Evolutionary conservation across 92 coral and sea anemone species (phyloP), one percentile per base, ranked within the genome.

Genomic region (Montipora capitata): DNA sequence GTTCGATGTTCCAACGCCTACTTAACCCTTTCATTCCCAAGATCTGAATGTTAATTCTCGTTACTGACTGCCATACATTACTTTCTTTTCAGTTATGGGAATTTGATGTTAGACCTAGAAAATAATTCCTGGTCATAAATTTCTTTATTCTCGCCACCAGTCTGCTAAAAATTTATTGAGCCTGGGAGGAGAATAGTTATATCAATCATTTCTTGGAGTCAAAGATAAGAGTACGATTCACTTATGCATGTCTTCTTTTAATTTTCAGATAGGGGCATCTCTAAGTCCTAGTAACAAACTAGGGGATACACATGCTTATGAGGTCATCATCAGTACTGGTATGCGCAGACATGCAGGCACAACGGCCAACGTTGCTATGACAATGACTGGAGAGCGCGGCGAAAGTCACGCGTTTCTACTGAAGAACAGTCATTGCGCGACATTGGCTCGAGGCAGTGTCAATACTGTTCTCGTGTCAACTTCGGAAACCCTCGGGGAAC

Each of bases 341-440:
- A 96, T 92, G 89, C 98, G 98, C 69, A 82, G 95, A 83, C 81
- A 84, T 18, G 98, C 99, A 54, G 99, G 99, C 4, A 98, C 99
- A 70, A 92, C 98, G 3, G 99, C 99, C n/a, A 92, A 95, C 80
- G 96, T 95, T 20, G 97, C 96, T 15, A 93, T 98, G 14, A 83
- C 88, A 74, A 82, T 98, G 86, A 88, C 93, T 38, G 99, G 99
- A 18, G 99, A 98, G 72, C 18, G 40, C 7, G 89, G 91, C 8
- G 96, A 92, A 40, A 98, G 99, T 78, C 94, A 92, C 40, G 78
- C 96, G 3, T 98, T 84, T 82, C 93, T 98, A 20, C 83, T 98
- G 70, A 94, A 85, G 68, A 91, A 82, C 87, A 71, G 59, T 14
- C 74, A 76, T 13, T 44, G 71, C 3, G 75, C 63, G 59, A 87